Evolutionary conservation across 2,888 invertebrate genomes (phyloP).

Genomic region (Notodonta dromedarius): DNA sequence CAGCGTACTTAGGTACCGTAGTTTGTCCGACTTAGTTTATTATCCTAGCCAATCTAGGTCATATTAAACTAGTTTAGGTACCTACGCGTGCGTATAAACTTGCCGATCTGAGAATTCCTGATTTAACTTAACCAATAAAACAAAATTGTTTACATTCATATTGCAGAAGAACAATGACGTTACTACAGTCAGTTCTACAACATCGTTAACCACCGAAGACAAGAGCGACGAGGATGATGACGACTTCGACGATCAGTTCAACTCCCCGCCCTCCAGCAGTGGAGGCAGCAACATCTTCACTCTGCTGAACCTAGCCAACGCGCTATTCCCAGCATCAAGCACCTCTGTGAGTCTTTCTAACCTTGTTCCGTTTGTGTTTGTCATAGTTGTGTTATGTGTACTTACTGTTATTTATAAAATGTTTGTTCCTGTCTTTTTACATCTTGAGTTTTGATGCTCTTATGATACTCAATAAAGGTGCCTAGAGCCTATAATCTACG

Average conservation of each 20-base stretch:
- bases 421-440: too few species aligned
- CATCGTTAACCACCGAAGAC: constrained; percentile 31
- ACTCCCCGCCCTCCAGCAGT: constrained; percentile 34
- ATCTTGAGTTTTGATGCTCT: too few species aligned
- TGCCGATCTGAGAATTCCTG: too few species aligned
- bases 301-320: constrained; percentile 58
- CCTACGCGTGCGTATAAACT: too few species aligned
- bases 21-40: too few species aligned
- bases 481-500: too few species aligned
- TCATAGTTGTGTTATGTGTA: not conserved
- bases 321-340: constrained; percentile 62
- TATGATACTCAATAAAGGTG: too few species aligned
- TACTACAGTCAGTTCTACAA: constrained; percentile 10
- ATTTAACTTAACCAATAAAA: too few species aligned
- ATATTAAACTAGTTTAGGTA: too few species aligned
- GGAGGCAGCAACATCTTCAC: constrained; percentile 71
- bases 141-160: not conserved
- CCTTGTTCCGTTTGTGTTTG: not conserved
- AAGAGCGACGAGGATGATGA: constrained; percentile 60
- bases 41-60: too few species aligned
- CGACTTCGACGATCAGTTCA: constrained; percentile 49
- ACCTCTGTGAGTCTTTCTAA: constrained; percentile 51
- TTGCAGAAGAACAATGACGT: constrained; percentile 10
- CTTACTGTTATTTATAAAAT: too few species aligned
- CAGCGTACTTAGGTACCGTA: too few species aligned